Percentiles rank a stretch among this genome's conserved stretches.
Evolutionary conservation across 2,888 invertebrate species (phyloP).

Genomic region (Eilema griseolum): DNA sequence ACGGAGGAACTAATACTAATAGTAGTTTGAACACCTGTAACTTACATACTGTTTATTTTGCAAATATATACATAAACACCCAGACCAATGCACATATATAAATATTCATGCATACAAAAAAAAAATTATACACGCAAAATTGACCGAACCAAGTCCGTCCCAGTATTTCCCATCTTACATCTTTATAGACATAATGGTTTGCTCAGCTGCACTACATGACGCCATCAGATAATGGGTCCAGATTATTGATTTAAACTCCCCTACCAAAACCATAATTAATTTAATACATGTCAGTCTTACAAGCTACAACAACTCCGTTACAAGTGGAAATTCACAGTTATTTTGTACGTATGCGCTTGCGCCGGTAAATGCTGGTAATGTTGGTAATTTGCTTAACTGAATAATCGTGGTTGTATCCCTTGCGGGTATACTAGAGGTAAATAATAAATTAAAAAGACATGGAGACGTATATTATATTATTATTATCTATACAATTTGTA

Average conservation of each 20-base stretch:
- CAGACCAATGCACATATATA: no score
- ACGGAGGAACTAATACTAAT: no score
- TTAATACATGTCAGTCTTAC: conserved; percentile 26
- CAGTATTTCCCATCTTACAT: conserved; percentile 38
- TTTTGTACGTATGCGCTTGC: conserved; percentile 16
- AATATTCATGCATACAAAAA: no score
- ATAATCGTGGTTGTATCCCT: conserved; percentile 7
- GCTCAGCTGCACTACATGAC: conserved; percentile 43
- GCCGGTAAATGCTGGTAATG: conserved; percentile 6
- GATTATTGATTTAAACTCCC: conserved; percentile 44
- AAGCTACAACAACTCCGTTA: background rate
- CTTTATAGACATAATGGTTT: conserved; percentile 45
- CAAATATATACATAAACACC: no score
- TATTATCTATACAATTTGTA: background rate
- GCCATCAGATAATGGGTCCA: conserved; percentile 44
- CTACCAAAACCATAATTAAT: conserved; percentile 33
- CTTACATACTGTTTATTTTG: no score
- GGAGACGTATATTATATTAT: background rate
- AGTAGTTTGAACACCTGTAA: no score
- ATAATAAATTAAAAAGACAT: background rate
- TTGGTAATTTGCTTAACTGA: conserved; percentile 19
- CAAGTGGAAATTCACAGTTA: conserved; percentile 20
- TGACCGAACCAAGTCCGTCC: conserved; percentile 20
- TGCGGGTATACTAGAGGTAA: background rate
- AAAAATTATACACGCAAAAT: background rate